Conservation (phyloP, 2,888 invertebrate genomes). For the Pachydiplax longipennis region DNA sequence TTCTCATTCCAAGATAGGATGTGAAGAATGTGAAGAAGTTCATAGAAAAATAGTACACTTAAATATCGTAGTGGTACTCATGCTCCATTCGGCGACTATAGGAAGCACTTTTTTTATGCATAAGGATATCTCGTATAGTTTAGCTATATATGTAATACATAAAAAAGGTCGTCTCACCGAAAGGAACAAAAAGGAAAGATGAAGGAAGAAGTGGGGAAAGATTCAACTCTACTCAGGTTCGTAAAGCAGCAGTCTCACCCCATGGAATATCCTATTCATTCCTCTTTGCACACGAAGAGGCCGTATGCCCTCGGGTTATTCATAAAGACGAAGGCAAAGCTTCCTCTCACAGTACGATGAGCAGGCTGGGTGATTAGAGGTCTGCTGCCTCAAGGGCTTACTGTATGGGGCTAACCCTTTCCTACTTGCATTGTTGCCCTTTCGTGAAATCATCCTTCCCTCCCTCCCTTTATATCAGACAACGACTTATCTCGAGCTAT, state of each 20-base stretch:
- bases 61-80: no score
- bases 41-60: no score
- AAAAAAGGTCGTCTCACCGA: neutral
- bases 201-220: neutral
- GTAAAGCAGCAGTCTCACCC: neutral
- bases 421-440: neutral
- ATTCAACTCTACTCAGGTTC: neutral
- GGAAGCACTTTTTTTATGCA: no score
- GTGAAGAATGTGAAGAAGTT: no score
- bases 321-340: conserved; percentile 30
- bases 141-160: no score
- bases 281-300: neutral
- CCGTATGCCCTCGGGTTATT: conserved; percentile 18
- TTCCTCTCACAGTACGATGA: conserved; percentile 11
- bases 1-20: no score
- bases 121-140: no score
- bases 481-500: neutral
- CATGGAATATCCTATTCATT: neutral
- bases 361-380: conserved; percentile 23
- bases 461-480: neutral
- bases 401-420: neutral
- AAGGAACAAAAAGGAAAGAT: neutral
- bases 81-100: no score
- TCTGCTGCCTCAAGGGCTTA: neutral
- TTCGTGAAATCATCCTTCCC: neutral